Percentiles rank a stretch among this genome's conserved stretches.
Conservation (phyloP, 2,888 invertebrate genomes). For the Linyphia triangularis region DNA sequence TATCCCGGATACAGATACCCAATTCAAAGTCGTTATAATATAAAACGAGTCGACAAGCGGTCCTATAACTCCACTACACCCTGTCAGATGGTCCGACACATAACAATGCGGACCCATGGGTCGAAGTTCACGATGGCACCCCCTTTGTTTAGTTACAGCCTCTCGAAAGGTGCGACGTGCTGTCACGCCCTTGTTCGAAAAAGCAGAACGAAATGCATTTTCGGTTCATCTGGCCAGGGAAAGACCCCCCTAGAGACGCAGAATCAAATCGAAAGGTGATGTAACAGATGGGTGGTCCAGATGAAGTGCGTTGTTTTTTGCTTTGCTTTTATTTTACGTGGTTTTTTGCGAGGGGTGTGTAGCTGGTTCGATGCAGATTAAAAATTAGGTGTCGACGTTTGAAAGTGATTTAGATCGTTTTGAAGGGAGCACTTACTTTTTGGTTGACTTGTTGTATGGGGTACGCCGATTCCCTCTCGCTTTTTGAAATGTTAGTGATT, state of each 20-base stretch:
- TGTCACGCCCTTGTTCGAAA: slow-evolving; percentile 52
- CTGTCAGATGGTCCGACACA: slow-evolving; percentile 54
- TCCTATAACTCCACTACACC: background rate
- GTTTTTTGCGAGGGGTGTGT: background rate
- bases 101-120: slow-evolving; percentile 38
- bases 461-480: no score
- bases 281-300: slow-evolving; percentile 68
- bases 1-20: no score
- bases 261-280: slow-evolving; percentile 21
- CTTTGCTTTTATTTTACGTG: background rate
- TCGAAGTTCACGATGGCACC: background rate
- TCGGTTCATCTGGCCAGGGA: slow-evolving; percentile 8
- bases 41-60: background rate
- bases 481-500: no score
- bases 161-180: slow-evolving; percentile 32
- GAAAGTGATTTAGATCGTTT: background rate
- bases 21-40: background rate
- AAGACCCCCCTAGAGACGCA: background rate
- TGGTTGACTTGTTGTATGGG: no score
- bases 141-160: slow-evolving; percentile 13
- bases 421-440: background rate
- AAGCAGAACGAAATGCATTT: slow-evolving; percentile 49
- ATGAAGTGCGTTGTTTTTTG: background rate
- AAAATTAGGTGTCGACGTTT: background rate
- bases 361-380: background rate